Conservation (phyloP, 2,113 vertebrate species). For the Girardinichthys multiradiatus region DNA sequence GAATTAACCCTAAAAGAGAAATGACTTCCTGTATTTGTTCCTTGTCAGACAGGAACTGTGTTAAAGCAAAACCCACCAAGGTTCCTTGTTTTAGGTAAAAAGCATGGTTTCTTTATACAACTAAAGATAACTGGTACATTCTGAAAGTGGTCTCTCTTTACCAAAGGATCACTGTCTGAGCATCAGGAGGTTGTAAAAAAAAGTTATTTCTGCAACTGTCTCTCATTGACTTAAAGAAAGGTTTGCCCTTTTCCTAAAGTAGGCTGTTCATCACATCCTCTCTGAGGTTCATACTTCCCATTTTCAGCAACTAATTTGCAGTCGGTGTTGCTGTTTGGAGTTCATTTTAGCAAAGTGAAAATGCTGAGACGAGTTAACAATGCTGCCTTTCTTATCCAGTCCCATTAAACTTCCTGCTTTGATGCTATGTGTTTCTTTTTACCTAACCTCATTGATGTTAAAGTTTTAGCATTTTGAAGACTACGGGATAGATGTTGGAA, state of each 20-base stretch:
- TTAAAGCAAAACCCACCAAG: constrained; percentile 6
- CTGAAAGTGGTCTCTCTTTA: neutral
- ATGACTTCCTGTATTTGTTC: constrained; percentile 6
- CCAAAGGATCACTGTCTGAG: neutral
- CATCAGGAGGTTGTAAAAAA: neutral
- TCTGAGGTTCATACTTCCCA: constrained; percentile 36
- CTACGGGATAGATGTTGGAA: no score
- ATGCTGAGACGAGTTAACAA: neutral
- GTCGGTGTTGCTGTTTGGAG: neutral
- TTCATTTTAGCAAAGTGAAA: neutral
- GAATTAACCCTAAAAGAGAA: constrained; percentile 10
- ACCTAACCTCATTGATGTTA: constrained; percentile 30
- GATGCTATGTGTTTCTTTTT: neutral
- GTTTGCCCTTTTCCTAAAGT: neutral
- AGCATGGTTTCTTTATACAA: neutral
- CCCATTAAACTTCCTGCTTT: constrained; percentile 22
- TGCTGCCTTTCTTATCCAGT: constrained; percentile 10
- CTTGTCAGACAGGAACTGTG: constrained; percentile 50
- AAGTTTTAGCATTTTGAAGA: neutral
- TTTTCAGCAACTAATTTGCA: constrained; percentile 5
- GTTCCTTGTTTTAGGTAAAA: constrained; percentile 38
- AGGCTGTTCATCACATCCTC: constrained; percentile 5
- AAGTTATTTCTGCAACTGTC: neutral
- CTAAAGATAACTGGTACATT: neutral
- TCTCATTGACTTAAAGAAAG: neutral